Base-by-base conservation (phyloP, 2,888 invertebrate genomes). In the Ormyrus thymus region DNA sequence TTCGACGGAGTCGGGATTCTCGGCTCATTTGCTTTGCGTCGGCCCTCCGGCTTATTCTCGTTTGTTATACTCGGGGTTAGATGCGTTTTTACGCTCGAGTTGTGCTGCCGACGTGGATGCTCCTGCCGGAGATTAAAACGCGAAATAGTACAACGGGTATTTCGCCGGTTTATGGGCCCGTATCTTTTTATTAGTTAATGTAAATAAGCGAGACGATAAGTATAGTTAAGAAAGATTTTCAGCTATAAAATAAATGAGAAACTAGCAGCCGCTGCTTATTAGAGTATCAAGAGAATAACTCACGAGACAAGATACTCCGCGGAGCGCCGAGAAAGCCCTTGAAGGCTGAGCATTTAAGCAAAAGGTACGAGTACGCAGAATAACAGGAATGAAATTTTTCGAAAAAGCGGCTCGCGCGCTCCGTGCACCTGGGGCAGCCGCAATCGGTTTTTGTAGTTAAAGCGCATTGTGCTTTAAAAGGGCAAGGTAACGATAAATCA, bases 381-480 rank as follows among this genome's bases (percentile, higher is more conserved):
- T 50, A 74, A 65, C n/a, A 59, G 65, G 56, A 55, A 58, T 29
- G 58, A 62, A 43, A 46, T 50, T 69, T 73, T 70, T 70, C 7
- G 48, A 6, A 74, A 78, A 77, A 70, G 9, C 53, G 15, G 15
- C 29, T 29, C 29, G n/a, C 55, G 11, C 64, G 29, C 29, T 29
- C 29, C 29, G 50, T 29, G 45, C 53, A 75, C 71, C 59, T 71
- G 58, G 69, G 46, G 56, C 64, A n/a, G 13, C 61, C 29, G 29
- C 50, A 68, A 72, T 76, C 53, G 58, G 58, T 78, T 78, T 73
- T 74, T 71, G 73, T 58, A 74, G 46, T 72, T 73, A 66, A 82
- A 75, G 69, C 69, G 76, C 70, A 79, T 80, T 81, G 81, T 81
- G 75, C 79, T 83, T 79, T 65, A 79, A 78, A 62, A 68, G 73